phyloP scores from a whole-genome alignment of 2,113 vertebrate species.

The Deroptyus accipitrinus region DNA sequence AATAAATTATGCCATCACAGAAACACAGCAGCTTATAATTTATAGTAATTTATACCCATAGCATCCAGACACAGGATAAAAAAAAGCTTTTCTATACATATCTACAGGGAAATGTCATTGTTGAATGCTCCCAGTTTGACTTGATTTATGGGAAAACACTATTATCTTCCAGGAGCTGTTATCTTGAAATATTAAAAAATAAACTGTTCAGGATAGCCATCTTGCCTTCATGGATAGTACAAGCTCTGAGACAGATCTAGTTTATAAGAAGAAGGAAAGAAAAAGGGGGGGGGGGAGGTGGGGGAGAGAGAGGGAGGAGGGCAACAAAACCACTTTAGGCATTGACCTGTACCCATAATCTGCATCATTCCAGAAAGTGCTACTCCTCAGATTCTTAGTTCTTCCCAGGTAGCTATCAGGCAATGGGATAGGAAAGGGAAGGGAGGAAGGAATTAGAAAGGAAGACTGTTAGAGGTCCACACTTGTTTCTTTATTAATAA shows the following conservation, averaged over 20 bases:
- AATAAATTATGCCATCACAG: background rate
- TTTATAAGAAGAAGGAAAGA: background rate
- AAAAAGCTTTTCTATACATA: background rate
- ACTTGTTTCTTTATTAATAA: background rate
- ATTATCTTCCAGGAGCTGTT: background rate
- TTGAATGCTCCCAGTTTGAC: background rate
- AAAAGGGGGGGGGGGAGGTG: no score
- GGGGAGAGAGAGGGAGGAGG: background rate
- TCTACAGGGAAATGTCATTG: background rate
- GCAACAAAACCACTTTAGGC: background rate
- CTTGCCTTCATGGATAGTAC: background rate
- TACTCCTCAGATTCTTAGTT: background rate
- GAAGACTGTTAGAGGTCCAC: background rate
- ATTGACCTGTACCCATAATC: background rate
- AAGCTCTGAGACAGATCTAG: background rate
- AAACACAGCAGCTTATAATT: slow-evolving; percentile 1
- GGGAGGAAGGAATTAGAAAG: background rate
- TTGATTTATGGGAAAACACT: background rate
- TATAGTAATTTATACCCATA: background rate
- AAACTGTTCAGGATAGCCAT: background rate
- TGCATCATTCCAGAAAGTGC: background rate
- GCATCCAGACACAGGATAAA: background rate
- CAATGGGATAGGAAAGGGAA: background rate
- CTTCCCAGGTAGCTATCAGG: background rate
- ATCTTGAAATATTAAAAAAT: background rate